Evolutionary conservation across 2,113 vertebrate genomes (phyloP).

Genomic region (Trematomus loennbergii): DNA sequence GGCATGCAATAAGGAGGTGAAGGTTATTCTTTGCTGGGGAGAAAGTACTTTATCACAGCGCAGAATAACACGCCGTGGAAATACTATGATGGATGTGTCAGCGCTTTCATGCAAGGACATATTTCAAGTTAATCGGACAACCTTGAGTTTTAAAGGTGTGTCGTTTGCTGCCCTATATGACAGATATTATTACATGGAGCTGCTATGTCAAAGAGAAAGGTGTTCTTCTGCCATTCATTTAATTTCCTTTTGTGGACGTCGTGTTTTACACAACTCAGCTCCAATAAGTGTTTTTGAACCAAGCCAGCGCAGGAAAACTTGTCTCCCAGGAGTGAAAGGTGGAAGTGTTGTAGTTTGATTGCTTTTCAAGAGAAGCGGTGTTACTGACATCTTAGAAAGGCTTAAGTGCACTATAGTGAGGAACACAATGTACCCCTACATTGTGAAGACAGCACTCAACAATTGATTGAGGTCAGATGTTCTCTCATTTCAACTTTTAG

Average conservation of each 20-base stretch:
- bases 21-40: constrained; percentile 32
- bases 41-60: constrained; percentile 11
- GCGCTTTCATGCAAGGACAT: neutral
- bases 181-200: constrained; percentile 10
- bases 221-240: neutral
- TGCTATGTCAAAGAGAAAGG: neutral
- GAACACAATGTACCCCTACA: neutral
- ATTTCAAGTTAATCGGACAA: constrained; percentile 13
- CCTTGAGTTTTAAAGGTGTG: constrained; percentile 11
- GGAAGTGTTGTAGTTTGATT: constrained; percentile 7
- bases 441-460: constrained; percentile 9
- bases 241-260: neutral
- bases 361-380: constrained; percentile 16
- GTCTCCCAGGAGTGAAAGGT: neutral
- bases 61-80: constrained; percentile 3
- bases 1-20: constrained; percentile 24
- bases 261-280: neutral
- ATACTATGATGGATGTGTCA: constrained; percentile 20
- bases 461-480: neutral
- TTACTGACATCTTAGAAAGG: neutral
- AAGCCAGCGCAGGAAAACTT: neutral
- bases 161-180: constrained; percentile 5
- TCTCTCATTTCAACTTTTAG: neutral
- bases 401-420: neutral
- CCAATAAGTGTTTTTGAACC: neutral